Percentiles rank a stretch among this genome's conserved stretches.
Evolutionary conservation across 2,113 vertebrate genomes (phyloP).

Genomic region (Ciconia stormi): DNA sequence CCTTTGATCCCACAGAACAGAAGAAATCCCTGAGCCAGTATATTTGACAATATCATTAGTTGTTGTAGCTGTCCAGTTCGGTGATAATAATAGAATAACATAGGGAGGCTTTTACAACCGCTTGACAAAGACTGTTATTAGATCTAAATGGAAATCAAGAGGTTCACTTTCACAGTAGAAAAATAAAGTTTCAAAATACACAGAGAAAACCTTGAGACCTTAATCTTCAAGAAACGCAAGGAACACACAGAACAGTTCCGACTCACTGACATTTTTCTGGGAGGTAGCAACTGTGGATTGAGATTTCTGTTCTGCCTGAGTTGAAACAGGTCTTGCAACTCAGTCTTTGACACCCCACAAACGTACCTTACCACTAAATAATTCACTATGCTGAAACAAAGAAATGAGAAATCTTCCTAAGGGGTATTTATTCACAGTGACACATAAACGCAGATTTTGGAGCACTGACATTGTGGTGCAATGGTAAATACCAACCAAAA

Average conservation of each 20-base stretch:
- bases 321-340: not conserved
- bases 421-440: not conserved
- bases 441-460: not conserved
- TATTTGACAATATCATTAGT: not conserved
- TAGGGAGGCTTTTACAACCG: not conserved
- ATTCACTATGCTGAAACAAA: not conserved
- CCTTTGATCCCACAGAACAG: not conserved
- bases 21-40: not conserved
- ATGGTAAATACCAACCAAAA: not conserved
- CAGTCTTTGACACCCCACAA: not conserved
- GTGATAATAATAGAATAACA: not conserved
- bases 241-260: not conserved
- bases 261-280: not conserved
- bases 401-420: not conserved
- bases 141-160: not conserved
- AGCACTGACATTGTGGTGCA: not conserved
- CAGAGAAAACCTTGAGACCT: not conserved
- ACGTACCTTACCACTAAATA: not conserved
- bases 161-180: not conserved
- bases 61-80: not conserved
- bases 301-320: not conserved
- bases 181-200: not conserved
- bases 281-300: not conserved
- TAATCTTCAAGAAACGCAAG: not conserved
- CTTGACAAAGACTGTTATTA: not conserved